These are phyloP conservation scores for Drosophila nigrodunni DNA, from an alignment of 1,140 invertebrate species.

Conservation along the genomic window DNA sequence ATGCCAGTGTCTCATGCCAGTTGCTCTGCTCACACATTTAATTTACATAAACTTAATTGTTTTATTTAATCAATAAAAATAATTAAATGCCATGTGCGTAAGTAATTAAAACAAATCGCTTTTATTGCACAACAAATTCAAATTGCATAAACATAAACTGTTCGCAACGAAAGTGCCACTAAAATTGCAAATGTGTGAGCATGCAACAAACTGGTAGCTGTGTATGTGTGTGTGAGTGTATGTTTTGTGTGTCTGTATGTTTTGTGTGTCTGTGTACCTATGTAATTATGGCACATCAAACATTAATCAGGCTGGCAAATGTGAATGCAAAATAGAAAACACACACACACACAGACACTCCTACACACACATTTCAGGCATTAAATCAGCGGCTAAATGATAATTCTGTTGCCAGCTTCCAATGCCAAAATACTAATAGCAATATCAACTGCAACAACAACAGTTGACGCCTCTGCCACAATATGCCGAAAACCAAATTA, in stretches of 20 bases:
- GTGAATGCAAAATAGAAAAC: constrained; percentile 51
- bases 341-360: constrained; percentile 17
- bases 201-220: constrained; percentile 53
- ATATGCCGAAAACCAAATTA: constrained; percentile 70
- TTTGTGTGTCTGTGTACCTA: constrained; percentile 44
- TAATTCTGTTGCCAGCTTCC: constrained; percentile 61
- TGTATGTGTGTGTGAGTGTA: background rate
- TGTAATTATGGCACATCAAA: constrained; percentile 80
- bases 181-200: constrained; percentile 42
- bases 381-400: constrained; percentile 66
- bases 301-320: constrained; percentile 79
- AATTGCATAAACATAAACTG: constrained; percentile 78
- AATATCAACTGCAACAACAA: constrained; percentile 12
- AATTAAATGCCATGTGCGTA: constrained; percentile 83
- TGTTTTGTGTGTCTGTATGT: constrained; percentile 22
- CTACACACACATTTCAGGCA: constrained; percentile 27
- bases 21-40: constrained; percentile 55
- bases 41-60: constrained; percentile 83
- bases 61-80: constrained; percentile 84
- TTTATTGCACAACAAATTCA: constrained; percentile 77
- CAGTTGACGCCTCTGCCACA: constrained; percentile 61
- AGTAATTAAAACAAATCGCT: constrained; percentile 83
- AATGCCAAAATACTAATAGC: constrained; percentile 19
- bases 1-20: constrained; percentile 25
- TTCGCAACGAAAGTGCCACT: constrained; percentile 29